phyloP scores from a whole-genome alignment of 2,797 vertebrate genomes.

The Aratinga solstitialis region DNA sequence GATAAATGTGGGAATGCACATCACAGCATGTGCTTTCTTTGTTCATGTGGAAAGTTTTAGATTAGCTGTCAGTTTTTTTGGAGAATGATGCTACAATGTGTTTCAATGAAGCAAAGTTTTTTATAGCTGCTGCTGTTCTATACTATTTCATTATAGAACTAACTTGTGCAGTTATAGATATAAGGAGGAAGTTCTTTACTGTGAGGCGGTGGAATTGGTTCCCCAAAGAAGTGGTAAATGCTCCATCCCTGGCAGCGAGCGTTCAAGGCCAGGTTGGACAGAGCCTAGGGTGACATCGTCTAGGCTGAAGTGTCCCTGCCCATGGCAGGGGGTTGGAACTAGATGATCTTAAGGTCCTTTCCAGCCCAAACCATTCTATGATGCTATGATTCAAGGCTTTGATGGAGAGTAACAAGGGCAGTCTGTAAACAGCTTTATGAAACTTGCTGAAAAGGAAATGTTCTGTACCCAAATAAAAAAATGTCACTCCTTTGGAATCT shows the following conservation, averaged over 20 bases:
- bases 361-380: neutral
- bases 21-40: neutral
- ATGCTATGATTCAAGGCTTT: neutral
- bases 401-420: neutral
- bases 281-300: neutral
- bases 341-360: neutral
- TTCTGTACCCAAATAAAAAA: neutral
- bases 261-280: neutral
- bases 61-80: neutral
- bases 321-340: neutral
- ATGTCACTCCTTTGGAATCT: neutral
- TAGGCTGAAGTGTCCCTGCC: neutral
- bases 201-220: neutral
- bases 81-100: neutral
- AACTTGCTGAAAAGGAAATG: neutral
- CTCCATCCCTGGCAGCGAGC: neutral
- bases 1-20: neutral
- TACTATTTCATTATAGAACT: neutral
- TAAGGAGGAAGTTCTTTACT: neutral
- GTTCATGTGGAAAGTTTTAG: neutral
- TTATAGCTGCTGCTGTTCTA: neutral
- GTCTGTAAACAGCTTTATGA: neutral
- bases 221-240: neutral
- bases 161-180: neutral
- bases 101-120: neutral